Percentiles rank a stretch among this genome's conserved stretches.
Conservation (phyloP, 1,140 invertebrate genomes). For the Sweltsa coloradensis region DNA sequence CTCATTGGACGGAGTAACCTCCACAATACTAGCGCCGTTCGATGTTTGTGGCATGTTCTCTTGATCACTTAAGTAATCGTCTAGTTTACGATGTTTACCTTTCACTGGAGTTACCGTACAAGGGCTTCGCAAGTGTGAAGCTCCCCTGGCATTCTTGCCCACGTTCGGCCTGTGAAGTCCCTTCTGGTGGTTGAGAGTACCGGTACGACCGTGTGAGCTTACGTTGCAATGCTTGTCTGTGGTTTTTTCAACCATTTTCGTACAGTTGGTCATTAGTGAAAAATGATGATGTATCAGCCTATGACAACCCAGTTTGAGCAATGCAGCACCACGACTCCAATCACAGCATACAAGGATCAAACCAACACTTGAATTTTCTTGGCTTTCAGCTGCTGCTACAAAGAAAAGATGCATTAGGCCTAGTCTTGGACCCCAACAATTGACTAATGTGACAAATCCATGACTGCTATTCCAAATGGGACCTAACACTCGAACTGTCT, state of each 20-base stretch:
- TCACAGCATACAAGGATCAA: too few species aligned
- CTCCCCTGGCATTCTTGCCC: conserved; percentile 5
- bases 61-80: neutral
- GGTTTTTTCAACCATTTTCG: conserved; percentile 6
- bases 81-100: conserved; percentile 11
- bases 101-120: conserved; percentile 4
- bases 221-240: conserved; percentile 1
- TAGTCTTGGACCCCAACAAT: too few species aligned
- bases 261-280: neutral
- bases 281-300: too few species aligned
- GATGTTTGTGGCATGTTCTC: neutral
- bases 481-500: too few species aligned
- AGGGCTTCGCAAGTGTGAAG: conserved; percentile 5
- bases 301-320: too few species aligned
- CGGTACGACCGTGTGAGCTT: conserved; percentile 6
- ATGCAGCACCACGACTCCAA: too few species aligned
- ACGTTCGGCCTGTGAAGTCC: conserved; percentile 3
- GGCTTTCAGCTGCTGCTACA: too few species aligned
- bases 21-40: neutral
- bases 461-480: too few species aligned
- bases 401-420: too few species aligned
- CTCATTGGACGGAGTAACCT: conserved; percentile 27
- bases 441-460: too few species aligned
- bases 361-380: too few species aligned
- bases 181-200: conserved; percentile 4